phyloP scores from a whole-genome alignment of 2,888 invertebrate genomes.

The Plemyria rubiginata region DNA sequence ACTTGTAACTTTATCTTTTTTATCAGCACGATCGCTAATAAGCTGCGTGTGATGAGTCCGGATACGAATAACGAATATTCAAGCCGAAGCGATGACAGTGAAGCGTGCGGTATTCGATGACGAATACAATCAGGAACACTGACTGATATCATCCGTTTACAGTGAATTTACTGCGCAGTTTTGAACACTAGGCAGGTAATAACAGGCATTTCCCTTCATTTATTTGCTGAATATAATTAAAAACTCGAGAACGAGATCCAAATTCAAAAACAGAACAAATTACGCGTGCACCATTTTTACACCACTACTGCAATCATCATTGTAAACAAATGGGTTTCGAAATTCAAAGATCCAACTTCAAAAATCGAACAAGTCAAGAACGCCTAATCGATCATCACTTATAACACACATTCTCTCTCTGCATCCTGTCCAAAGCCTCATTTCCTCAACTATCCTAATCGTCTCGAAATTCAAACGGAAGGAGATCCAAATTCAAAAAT shows the following conservation, averaged over 20 bases:
- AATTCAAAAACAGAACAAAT: too few relatives aligned
- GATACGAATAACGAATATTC: background rate
- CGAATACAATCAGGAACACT: background rate
- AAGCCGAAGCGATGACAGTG: background rate
- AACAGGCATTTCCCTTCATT: too few relatives aligned
- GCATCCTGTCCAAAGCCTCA: too few relatives aligned
- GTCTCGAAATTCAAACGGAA: background rate
- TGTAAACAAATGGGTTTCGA: too few relatives aligned
- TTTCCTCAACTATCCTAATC: background rate
- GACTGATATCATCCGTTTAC: too few relatives aligned
- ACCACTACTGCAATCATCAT: too few relatives aligned
- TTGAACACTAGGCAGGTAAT: too few relatives aligned
- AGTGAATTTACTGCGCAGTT: too few relatives aligned
- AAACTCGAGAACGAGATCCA: too few relatives aligned
- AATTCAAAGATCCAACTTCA: background rate
- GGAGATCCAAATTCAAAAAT: constrained; percentile 1
- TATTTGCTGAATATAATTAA: too few relatives aligned
- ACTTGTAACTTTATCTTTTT: constrained; percentile 62
- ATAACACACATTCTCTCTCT: too few relatives aligned
- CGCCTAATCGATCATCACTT: background rate
- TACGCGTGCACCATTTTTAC: too few relatives aligned
- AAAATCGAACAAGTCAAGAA: background rate
- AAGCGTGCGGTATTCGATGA: background rate
- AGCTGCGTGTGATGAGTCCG: constrained; percentile 18
- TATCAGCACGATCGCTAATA: constrained; percentile 30